Evolutionary conservation across 2,113 vertebrate genomes (phyloP), one percentile per base, ranked within the genome.

Genomic region (Actenoides lindsayi): DNA sequence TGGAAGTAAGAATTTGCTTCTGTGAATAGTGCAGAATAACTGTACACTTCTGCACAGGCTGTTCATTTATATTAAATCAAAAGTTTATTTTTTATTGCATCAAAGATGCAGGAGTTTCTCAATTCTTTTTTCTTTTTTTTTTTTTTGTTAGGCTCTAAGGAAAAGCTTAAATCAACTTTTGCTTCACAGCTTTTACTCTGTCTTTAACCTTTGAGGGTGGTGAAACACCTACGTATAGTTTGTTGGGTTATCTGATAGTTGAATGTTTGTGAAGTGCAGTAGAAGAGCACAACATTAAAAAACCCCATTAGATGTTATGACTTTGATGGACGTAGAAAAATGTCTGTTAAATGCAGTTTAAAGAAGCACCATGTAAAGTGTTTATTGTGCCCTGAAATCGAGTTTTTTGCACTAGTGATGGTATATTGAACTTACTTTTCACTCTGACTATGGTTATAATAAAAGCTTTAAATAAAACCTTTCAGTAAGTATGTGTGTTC

Each of bases 401-500:
- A 71, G 48, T 89, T 94, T 94, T 96, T 94, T 83, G 39, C 18
- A 18, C 75, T 93, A 74, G 64, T 60, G 60, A 41, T 84, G 57
- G 35, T 17, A 39, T 57, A 64, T 39, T 89, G 80, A 89, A 74
- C 28, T 51, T 63, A 56, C 7, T 94, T 90, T 70, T 60, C 64
- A 50, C 5, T 6, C 75, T 89, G 73, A 60, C 75, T 90, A 53
- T 35, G 33, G 56, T 57, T 93, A 80, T 30, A 89, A 94, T 86
- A 67, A 76, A 95, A 77, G 21, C 65, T 95, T 78, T 89, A 96
- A 94, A 88, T 95, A 63, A 80, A 77, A 60, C 59, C 42, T 94
- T 96, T 90, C 83, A 75, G n/a, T 94, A 78, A 86, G 51, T 46
- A 25, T 83, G 14, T 82, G 46, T 18, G 41, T 95, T 87, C 54